phyloP scores from a whole-genome alignment of 2,797 vertebrate species.

The Novumbra hubbsi region DNA sequence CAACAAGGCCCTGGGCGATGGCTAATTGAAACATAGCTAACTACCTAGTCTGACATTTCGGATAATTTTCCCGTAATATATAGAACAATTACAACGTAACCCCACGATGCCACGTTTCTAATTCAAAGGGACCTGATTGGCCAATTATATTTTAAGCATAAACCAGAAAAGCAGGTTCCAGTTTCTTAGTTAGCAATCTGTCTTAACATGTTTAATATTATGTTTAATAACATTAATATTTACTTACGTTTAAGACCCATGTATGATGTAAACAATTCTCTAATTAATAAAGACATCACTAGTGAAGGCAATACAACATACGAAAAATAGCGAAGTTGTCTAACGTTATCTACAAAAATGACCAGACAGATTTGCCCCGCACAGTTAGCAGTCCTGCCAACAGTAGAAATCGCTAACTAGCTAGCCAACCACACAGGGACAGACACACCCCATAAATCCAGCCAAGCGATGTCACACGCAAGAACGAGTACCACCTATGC shows the following conservation, averaged over 20 bases:
- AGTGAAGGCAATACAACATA: not conserved
- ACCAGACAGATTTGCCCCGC: not conserved
- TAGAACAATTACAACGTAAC: not conserved
- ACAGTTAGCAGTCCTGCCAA: not conserved
- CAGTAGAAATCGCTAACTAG: slow-evolving; percentile 1
- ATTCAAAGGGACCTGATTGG: not conserved
- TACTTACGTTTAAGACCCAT: not conserved
- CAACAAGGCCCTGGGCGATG: slow-evolving; percentile 11
- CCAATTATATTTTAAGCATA: not conserved
- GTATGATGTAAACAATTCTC: not conserved
- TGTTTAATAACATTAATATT: not conserved
- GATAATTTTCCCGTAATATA: not conserved
- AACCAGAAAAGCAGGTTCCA: not conserved
- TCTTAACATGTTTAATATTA: not conserved
- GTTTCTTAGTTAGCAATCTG: not conserved
- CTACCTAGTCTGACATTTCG: not conserved
- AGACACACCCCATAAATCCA: not conserved
- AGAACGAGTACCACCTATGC: too few relatives aligned
- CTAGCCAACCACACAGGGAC: not conserved
- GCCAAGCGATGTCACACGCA: not conserved
- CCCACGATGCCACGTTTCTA: not conserved
- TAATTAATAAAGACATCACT: not conserved
- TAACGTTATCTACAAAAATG: not conserved
- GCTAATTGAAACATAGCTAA: slow-evolving; percentile 8
- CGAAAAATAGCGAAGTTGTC: rapidly evolving